Evolutionary conservation across 2,113 vertebrate genomes (phyloP).

Genomic region (Crotalus helleri): DNA sequence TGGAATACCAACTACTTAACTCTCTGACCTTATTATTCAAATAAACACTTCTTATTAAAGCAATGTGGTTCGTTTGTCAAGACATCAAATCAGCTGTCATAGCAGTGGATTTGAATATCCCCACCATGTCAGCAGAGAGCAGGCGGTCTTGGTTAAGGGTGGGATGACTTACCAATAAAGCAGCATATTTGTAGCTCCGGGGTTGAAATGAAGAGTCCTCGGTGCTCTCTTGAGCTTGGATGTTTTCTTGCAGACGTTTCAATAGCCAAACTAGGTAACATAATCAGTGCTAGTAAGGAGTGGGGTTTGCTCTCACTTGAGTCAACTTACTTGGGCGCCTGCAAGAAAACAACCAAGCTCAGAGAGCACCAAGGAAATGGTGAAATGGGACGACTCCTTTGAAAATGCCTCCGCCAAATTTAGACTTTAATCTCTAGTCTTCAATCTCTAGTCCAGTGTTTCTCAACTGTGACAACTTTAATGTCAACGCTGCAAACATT

Average conservation of each 20-base stretch:
- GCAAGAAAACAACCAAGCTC: neutral
- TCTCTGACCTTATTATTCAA: constrained; percentile 79
- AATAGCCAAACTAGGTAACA: neutral
- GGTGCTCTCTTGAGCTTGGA: neutral
- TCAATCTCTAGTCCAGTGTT: neutral
- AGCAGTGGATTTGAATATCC: constrained; percentile 51
- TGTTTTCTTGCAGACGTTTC: neutral
- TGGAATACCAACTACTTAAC: constrained; percentile 82
- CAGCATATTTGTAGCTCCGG: neutral
- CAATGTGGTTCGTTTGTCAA: constrained; percentile 52
- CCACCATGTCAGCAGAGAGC: constrained; percentile 35
- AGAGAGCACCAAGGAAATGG: neutral
- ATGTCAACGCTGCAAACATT: too few species aligned
- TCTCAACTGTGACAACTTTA: neutral
- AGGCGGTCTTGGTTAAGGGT: constrained; percentile 10
- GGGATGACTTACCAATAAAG: fast-evolving
- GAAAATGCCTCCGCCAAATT: neutral
- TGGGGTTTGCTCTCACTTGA: neutral
- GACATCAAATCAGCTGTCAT: constrained; percentile 54
- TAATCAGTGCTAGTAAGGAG: neutral
- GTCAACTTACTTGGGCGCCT: neutral
- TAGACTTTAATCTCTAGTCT: neutral
- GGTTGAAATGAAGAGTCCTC: neutral
- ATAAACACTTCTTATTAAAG: constrained; percentile 75
- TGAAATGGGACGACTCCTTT: neutral